A percentile compares a stretch with the other conserved stretches of the same genome.
phyloP scores from a whole-genome alignment of 2,113 vertebrate species.

The Chinchilla lanigera region DNA sequence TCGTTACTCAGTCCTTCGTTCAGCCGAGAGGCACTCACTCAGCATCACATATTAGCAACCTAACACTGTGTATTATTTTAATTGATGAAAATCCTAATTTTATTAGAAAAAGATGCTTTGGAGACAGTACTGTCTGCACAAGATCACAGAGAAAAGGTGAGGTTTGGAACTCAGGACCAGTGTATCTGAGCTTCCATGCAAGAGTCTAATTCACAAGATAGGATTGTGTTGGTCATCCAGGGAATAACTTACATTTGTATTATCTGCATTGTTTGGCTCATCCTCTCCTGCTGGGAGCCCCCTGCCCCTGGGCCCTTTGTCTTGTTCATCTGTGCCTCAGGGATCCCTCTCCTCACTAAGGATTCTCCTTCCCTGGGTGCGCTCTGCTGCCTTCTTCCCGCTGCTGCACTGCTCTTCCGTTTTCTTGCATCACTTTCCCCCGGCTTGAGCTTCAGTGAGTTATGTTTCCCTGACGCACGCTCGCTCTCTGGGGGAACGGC shows the following conservation, averaged over 20 bases:
- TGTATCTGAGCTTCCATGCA: not conserved
- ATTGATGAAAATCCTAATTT: not conserved
- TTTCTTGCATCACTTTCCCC: not conserved
- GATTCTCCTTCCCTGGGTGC: not conserved
- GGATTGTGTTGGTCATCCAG: not conserved
- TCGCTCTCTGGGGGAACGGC: not conserved
- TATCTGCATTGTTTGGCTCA: not conserved
- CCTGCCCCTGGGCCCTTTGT: not conserved
- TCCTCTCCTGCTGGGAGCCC: not conserved
- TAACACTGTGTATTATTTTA: not conserved
- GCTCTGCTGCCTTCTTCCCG: not conserved
- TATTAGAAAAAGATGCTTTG: not conserved
- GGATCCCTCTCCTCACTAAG: not conserved
- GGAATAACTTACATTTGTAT: not conserved
- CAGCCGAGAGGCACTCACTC: not conserved
- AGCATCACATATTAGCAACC: not conserved
- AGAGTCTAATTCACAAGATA: not conserved
- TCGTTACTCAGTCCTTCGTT: not conserved
- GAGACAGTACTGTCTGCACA: not conserved
- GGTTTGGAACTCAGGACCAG: not conserved
- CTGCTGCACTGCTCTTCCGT: too few relatives aligned
- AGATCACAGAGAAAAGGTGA: not conserved
- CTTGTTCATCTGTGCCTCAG: too few relatives aligned
- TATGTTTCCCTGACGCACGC: not conserved
- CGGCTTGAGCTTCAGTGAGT: not conserved